phyloP scores from a whole-genome alignment of 92 coral and sea anemone genomes.

The Phenganax stokvisi region DNA sequence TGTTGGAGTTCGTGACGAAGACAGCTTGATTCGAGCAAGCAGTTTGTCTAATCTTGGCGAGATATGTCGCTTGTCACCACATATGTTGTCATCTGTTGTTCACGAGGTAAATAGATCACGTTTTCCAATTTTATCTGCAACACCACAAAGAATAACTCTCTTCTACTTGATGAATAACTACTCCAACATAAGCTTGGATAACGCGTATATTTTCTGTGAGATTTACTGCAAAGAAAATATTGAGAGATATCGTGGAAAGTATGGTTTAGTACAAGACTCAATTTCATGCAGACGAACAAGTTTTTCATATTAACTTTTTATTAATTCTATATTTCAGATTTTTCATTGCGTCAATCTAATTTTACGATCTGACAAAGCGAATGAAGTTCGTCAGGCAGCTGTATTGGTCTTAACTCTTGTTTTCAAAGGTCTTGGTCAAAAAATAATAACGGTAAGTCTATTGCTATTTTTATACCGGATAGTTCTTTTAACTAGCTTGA shows the following conservation, averaged over 20 bases:
- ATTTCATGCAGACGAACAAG: too few relatives aligned
- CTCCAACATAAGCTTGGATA: too few relatives aligned
- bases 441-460: slow-evolving; percentile 50
- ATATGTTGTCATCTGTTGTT: slow-evolving; percentile 64
- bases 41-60: slow-evolving; percentile 92
- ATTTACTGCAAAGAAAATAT: too few relatives aligned
- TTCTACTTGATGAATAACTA: neutral
- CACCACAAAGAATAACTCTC: neutral
- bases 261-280: too few relatives aligned
- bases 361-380: slow-evolving; percentile 69
- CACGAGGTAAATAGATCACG: slow-evolving; percentile 57
- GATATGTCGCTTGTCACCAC: slow-evolving; percentile 71
- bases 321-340: slow-evolving; percentile 44
- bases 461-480: neutral
- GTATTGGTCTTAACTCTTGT: slow-evolving; percentile 67
- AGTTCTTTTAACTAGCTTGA: neutral
- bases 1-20: slow-evolving; percentile 70
- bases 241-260: too few relatives aligned
- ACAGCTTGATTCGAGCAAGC: slow-evolving; percentile 85
- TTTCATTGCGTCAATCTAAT: slow-evolving; percentile 70
- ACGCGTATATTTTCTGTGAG: too few relatives aligned
- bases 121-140: too few relatives aligned
- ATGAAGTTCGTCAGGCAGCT: slow-evolving; percentile 77
- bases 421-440: slow-evolving; percentile 75
- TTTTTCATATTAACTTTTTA: neutral